Base-by-base conservation (phyloP, 2,797 vertebrate species). In the Enteromius mattozi region DNA sequence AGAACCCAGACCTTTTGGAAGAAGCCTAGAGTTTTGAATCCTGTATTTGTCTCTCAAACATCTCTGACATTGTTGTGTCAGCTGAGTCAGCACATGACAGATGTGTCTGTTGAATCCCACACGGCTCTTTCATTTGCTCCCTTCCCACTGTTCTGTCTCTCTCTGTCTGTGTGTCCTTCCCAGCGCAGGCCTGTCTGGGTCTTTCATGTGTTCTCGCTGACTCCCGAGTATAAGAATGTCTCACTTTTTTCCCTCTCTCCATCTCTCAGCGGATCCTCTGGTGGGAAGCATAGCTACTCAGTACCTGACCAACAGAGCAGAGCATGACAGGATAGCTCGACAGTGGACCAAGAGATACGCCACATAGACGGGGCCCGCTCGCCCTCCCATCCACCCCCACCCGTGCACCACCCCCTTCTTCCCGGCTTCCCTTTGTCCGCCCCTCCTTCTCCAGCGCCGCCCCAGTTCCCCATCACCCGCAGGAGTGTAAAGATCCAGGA, bases 341-440 rank as follows among this genome's bases (percentile, higher is more conserved):
- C 96, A 97, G 96, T 97, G 96, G 96, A 97, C 96, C 96, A 97
- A 97, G 94, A 96, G 96, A 96, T 97, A 97, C 86, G 96, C 96
- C 89, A 97, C 96, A 96, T 97, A 97, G 96, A 94, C 89, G 79
- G 91, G 87, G 24, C 33, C 24, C 76, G 59, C 56, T 49, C 74
- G 30, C 21, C 35, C 66, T 42, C 14, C 49, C 59, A 33, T 65
- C 27, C 49, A 21, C 61, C 76, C 37, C 13, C 40, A 7, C 40
- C n/a, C 5, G 70, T 17, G 14, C 47, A 63, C 42, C 45, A 42
- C 76, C 56, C 81, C 78, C 42, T 16, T 19, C 63, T 40, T 49
- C 72, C 79, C 61, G 21, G n/a, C 61, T 70, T 40, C 74, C 82
- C 65, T 42, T 56, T 66, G 33, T 76, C 76, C 35, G 10, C 56